phyloP scores from a whole-genome alignment of 2,113 vertebrate species.

The Colius striatus region DNA sequence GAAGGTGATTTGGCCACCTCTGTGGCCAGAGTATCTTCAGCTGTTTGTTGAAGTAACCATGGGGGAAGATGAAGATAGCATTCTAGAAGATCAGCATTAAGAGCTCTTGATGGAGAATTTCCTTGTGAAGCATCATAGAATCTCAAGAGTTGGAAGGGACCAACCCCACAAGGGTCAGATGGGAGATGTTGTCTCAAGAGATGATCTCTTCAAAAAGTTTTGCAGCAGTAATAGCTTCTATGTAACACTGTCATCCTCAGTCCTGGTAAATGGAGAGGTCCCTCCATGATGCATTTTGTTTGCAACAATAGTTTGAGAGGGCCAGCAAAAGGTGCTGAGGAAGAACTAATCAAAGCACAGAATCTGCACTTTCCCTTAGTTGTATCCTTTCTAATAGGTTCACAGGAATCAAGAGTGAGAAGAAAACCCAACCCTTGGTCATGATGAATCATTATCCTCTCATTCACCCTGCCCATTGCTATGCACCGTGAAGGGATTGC shows the following conservation, averaged over 20 bases:
- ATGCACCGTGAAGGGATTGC: neutral
- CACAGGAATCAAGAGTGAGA: neutral
- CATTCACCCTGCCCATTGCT: neutral
- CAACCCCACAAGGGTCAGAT: neutral
- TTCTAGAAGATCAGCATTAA: neutral
- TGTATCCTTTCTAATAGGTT: neutral
- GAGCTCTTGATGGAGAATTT: constrained; percentile 6
- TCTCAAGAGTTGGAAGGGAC: too few relatives aligned
- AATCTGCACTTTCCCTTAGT: neutral
- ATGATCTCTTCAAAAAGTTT: neutral
- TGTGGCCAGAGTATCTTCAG: neutral
- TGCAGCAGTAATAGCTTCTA: neutral
- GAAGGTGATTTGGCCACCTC: neutral
- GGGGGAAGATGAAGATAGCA: neutral
- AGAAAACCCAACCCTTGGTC: neutral
- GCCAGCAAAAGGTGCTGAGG: neutral
- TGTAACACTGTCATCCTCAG: neutral
- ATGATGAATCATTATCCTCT: neutral
- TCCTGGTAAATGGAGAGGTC: neutral
- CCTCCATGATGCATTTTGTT: neutral
- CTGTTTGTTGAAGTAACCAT: neutral
- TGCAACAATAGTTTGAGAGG: neutral
- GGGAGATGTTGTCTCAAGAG: neutral
- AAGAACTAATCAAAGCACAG: neutral
- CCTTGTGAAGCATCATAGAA: neutral